Conservation (phyloP, 1,140 invertebrate genomes). For the Diploscapter pachys region DNA sequence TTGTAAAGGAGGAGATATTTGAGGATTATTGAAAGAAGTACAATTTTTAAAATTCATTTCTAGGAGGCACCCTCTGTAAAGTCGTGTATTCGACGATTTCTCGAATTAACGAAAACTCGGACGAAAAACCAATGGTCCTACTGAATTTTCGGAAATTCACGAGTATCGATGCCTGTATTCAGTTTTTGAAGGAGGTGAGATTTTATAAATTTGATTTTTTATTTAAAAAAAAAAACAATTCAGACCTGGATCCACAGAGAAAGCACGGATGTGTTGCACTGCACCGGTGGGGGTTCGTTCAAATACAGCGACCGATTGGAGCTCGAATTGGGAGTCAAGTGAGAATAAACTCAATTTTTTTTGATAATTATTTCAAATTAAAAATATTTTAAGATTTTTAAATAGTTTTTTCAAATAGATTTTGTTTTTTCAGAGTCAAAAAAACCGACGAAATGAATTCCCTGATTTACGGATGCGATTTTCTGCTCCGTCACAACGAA, state of each 20-base stretch:
- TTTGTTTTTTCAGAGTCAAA: conserved; percentile 16
- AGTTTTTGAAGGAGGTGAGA: conserved; percentile 27
- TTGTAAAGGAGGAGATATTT: no score
- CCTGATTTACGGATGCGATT: conserved; percentile 30
- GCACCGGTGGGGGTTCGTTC: conserved; percentile 34
- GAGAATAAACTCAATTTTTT: background rate
- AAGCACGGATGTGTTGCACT: conserved; percentile 17
- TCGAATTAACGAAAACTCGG: conserved; percentile 1
- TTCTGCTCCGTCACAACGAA: conserved; percentile 30
- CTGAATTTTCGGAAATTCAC: conserved; percentile 34
- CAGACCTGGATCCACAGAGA: conserved; percentile 24
- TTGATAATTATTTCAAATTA: background rate
- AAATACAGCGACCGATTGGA: conserved; percentile 25
- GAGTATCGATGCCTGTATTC: conserved; percentile 22
- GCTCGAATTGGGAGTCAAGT: conserved; percentile 30
- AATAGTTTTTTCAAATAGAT: background rate
- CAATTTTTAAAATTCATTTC: background rate
- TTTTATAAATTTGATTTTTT: background rate
- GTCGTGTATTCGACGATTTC: background rate
- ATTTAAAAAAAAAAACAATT: background rate
- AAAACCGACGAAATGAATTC: conserved; percentile 33
- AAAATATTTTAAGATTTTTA: background rate
- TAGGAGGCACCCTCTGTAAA: background rate
- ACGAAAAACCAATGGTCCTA: conserved; percentile 17
- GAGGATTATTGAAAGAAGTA: no score